Evolutionary conservation across 2,797 vertebrate genomes (phyloP), one percentile per base, ranked within the genome.

Genomic region (Sarcoramphus papa): DNA sequence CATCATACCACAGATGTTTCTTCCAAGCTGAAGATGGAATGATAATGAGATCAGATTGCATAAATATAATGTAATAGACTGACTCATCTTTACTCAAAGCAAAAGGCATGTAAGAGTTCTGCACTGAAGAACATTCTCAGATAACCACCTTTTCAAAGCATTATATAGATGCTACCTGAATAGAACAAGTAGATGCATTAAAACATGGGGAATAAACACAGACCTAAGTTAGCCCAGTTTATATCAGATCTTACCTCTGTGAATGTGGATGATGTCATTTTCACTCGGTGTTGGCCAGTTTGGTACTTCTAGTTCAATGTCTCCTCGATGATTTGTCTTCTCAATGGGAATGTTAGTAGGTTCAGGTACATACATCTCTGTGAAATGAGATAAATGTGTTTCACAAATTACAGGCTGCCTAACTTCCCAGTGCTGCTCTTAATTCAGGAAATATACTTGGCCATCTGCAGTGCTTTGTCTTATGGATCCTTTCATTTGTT

Each of bases 271-370:
- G 51, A 99, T 98, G 86, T 99, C 98, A 65, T 99, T 99, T 95
- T 99, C 98, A 85, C 98, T 98, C 0, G 98, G 98, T 23, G 99
- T 99, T 75, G 99, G 98, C 99, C 99, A 98, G 90, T 98, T 81
- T 20, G 98, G 98, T 60, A 94, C 95, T 86, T 98, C 97, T n/a
- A 97, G 92, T 88, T 98, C 98, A 56, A 86, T 75, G 76, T 98
- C 98, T 74, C 97, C 98, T 59, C 86, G 98, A 79, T 97, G 98
- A 95, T 99, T 99, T 45, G 98, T 99, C 97, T 99, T 99, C 97
- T 99, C 99, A 78, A 99, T 99, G 57, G 99, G 99, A n/a, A 99
- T 95, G 48, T 99, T 99, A 51, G 98, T 98, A 56, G 98, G 98
- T 85, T 98, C 98, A 25, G 98, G 98, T 69, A 98, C 97, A 51